These are phyloP conservation scores for Plagiodera versicolora DNA, from an alignment of 2,888 invertebrate genomes.

Conservation along the genomic window DNA sequence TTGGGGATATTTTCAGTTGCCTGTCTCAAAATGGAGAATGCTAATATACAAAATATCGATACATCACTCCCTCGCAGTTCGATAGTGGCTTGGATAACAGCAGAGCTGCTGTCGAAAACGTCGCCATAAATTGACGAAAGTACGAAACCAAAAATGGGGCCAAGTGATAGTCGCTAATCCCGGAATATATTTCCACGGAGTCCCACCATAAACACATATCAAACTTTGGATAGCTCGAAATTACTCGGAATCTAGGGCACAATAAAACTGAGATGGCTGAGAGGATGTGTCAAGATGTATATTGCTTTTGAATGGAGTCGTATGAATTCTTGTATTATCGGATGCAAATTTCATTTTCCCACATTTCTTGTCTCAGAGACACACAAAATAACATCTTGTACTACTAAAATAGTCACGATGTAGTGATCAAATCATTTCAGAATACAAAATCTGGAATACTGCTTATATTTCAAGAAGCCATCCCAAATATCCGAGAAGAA, in stretches of 20 bases:
- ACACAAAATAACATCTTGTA: too few relatives aligned
- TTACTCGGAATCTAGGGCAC: constrained; percentile 8
- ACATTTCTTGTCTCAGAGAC: too few relatives aligned
- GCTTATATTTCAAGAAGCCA: too few relatives aligned
- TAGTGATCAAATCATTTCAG: too few relatives aligned
- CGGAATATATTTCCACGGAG: constrained; percentile 7
- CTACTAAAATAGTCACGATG: too few relatives aligned
- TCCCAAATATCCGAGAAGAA: too few relatives aligned
- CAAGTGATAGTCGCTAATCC: constrained; percentile 11
- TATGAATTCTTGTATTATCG: background rate
- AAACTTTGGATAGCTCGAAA: background rate
- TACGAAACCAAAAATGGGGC: constrained; percentile 9
- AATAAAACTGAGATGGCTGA: constrained; percentile 12
- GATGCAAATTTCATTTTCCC: too few relatives aligned
- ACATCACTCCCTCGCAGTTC: background rate
- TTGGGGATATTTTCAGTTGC: too few relatives aligned
- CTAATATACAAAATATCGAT: background rate
- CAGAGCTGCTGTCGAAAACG: constrained; percentile 6
- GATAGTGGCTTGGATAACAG: constrained; percentile 8
- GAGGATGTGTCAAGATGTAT: background rate
- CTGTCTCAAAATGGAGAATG: background rate
- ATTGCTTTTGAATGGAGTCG: too few relatives aligned
- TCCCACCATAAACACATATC: constrained; percentile 12
- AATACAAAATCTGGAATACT: too few relatives aligned
- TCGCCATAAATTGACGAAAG: constrained; percentile 13